Percentiles rank a stretch among this genome's conserved stretches.
These are phyloP conservation scores for Dipodomys stephensi DNA, from an alignment of 2,113 vertebrate species.

Conservation along the genomic window DNA sequence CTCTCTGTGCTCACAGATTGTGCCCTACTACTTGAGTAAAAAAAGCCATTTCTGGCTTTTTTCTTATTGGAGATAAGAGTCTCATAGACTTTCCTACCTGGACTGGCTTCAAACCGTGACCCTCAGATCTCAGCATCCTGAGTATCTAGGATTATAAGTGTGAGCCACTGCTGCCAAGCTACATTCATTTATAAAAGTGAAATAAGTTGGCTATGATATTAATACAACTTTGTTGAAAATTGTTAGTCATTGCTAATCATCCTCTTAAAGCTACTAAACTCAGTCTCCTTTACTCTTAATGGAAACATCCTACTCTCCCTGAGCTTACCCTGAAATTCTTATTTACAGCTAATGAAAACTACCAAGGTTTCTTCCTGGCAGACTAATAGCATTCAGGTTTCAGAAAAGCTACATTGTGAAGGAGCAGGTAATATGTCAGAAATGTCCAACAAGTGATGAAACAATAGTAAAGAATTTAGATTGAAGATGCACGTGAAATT, in stretches of 20 bases:
- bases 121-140: no score
- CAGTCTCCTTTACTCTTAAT: neutral
- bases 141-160: no score
- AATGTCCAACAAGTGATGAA: neutral
- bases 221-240: neutral
- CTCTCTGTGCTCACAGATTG: no score
- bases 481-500: neutral
- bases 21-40: no score
- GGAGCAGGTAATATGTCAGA: neutral
- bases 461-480: neutral
- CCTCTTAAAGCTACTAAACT: no score
- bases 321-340: neutral
- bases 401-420: slow-evolving; percentile 21
- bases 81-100: no score
- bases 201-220: neutral
- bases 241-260: no score
- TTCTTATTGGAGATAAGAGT: no score
- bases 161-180: no score
- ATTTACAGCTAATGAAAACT: neutral
- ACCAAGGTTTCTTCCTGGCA: neutral
- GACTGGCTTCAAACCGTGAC: no score
- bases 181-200: neutral
- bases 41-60: no score
- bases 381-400: slow-evolving; percentile 6
- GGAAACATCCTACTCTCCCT: no score